phyloP scores from a whole-genome alignment of 2,888 invertebrate genomes.

The Lasioglossum vierecki region DNA sequence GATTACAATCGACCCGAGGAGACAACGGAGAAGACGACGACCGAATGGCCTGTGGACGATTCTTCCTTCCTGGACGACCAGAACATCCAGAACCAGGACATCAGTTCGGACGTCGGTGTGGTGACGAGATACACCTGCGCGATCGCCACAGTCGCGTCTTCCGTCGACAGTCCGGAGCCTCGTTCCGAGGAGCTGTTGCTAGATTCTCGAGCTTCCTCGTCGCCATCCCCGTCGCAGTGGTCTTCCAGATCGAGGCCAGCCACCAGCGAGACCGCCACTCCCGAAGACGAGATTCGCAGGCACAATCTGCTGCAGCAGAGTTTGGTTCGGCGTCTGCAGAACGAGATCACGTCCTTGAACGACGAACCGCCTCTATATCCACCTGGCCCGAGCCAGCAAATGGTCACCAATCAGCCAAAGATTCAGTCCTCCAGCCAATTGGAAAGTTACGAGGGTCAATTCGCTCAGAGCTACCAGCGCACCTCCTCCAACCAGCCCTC shows the following conservation, averaged over 20 bases:
- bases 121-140: conserved; percentile 81
- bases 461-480: too few species aligned
- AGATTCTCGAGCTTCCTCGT: conserved; percentile 42
- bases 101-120: conserved; percentile 78
- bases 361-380: conserved; percentile 27
- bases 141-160: conserved; percentile 79
- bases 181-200: conserved; percentile 44
- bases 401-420: neutral
- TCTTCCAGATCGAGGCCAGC: conserved; percentile 46
- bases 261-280: conserved; percentile 38
- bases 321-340: conserved; percentile 69
- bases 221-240: conserved; percentile 56
- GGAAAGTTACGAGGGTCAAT: neutral
- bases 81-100: conserved; percentile 81
- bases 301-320: conserved; percentile 81
- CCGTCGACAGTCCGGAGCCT: conserved; percentile 53
- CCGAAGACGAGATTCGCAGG: conserved; percentile 76
- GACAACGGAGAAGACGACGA: neutral
- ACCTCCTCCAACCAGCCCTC: neutral
- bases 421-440: conserved; percentile 19
- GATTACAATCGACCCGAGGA: conserved; percentile 1
- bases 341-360: conserved; percentile 57
- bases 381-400: conserved; percentile 2
- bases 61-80: conserved; percentile 67
- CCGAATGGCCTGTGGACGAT: conserved; percentile 34